These are phyloP conservation scores for Ophion slaviceki DNA, from an alignment of 2,888 invertebrate genomes.

Conservation along the genomic window DNA sequence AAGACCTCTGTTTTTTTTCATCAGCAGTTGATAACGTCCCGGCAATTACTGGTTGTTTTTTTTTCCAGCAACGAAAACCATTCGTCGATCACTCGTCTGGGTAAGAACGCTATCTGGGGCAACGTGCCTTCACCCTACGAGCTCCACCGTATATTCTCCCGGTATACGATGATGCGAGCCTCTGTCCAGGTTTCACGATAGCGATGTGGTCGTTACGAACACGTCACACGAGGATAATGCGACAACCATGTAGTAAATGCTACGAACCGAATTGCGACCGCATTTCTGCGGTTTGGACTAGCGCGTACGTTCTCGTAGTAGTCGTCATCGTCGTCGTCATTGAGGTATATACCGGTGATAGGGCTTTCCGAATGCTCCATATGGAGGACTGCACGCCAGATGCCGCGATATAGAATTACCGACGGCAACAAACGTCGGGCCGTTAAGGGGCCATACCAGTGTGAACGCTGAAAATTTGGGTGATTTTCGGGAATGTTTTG, in stretches of 20 bases:
- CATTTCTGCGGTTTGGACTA: constrained; percentile 65
- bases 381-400: constrained; percentile 6
- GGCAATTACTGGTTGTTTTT: no score
- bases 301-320: constrained; percentile 37
- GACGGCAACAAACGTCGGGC: constrained; percentile 5
- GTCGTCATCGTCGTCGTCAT: constrained; percentile 19
- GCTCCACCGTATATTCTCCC: not conserved
- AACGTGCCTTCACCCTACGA: not conserved
- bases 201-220: constrained; percentile 40
- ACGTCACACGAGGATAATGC: constrained; percentile 61
- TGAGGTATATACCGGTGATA: constrained; percentile 10
- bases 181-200: constrained; percentile 1
- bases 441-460: not conserved
- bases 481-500: no score
- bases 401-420: constrained; percentile 6
- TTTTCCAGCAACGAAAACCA: no score
- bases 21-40: no score
- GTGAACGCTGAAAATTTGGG: no score
- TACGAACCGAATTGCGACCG: constrained; percentile 70
- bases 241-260: constrained; percentile 64
- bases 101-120: no score
- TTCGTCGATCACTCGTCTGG: no score
- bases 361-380: constrained; percentile 2
- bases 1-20: no score
- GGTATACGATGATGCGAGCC: not conserved